A percentile compares a stretch with the other conserved stretches of the same genome.
Conservation (phyloP, 2,888 invertebrate genomes). For the Ectemnius cavifrons region DNA sequence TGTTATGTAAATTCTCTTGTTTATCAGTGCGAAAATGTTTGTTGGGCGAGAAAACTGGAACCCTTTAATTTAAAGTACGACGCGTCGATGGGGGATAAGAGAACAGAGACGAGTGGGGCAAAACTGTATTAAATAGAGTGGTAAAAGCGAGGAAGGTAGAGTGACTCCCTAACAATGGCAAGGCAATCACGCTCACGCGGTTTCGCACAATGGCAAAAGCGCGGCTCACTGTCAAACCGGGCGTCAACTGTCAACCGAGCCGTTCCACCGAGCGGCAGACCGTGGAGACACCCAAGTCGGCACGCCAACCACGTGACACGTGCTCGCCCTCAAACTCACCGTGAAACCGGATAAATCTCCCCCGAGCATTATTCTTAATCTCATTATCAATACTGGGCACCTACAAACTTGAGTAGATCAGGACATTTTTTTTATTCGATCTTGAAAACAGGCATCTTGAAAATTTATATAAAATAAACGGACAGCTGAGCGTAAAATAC, state of each 20-base stretch:
- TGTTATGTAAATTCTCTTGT: no score
- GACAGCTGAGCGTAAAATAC: no score
- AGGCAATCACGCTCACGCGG: slow-evolving; percentile 71
- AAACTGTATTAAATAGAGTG: slow-evolving; percentile 7
- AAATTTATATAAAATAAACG: no score
- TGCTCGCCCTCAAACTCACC: slow-evolving; percentile 9
- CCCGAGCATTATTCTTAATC: no score
- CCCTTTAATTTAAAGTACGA: no score
- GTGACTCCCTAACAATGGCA: slow-evolving; percentile 66
- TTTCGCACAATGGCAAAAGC: slow-evolving; percentile 71
- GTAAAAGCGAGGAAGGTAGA: slow-evolving; percentile 29
- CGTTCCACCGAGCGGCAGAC: slow-evolving; percentile 58
- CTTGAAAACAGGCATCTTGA: no score
- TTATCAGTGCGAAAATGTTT: no score
- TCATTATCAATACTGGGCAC: no score
- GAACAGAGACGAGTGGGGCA: background rate
- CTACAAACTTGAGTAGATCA: no score
- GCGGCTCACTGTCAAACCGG: slow-evolving; percentile 73
- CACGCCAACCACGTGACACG: slow-evolving; percentile 27
- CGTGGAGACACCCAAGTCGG: slow-evolving; percentile 50
- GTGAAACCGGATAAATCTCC: slow-evolving; percentile 21
- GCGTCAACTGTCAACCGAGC: slow-evolving; percentile 75
- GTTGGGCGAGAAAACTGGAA: no score
- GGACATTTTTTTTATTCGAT: no score
- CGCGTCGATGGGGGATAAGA: background rate